Evolutionary conservation across 2,797 vertebrate genomes (phyloP), one percentile per base, ranked within the genome.

Genomic region (Dermochelys coriacea): DNA sequence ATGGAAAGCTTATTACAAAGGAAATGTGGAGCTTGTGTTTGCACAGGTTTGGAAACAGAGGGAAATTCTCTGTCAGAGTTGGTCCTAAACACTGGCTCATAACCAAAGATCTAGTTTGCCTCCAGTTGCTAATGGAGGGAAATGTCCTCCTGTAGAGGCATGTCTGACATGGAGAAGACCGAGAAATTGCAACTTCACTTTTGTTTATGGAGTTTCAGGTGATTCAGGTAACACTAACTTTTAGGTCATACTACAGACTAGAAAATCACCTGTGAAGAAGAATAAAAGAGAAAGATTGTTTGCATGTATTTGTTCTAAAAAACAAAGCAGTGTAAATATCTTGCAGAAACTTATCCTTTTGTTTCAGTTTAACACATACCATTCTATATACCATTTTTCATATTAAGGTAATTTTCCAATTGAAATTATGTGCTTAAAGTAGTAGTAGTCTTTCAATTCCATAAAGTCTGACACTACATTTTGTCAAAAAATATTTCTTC

Each of bases 171-270:
- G 80, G 52, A 80, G 59, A 21, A 93, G 57, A 74, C 74, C 78
- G 47, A 87, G n/a, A 82, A 90, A 31, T 31, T 95, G 85, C 29
- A 23, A 87, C 47, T 80, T 94, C 4, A 49, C 87, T 91, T 89
- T 75, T 90, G 31, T n/a, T 89, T 84, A 55, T 50, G 59, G 21
- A 59, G 49, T 25, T 75, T 75, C 23, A 47, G 10, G 12, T 5
- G 88, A 45, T 45, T 74, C 21, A 74, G 12, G 12, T 5, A 89
- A 54, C 29, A 93, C 74, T 90, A 55, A 10, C 34, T 61, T 93
- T 92, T 51, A 87, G 29, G 18, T 31, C 49, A n/a, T 14, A n/a
- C 23, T 88, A 19, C 25, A 80, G 12, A 25, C 31, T 81, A 79
- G 31, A 45, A 95, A 91, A 91, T 87, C 25, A 88, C 80, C 57